These are phyloP conservation scores for Crotophaga sulcirostris DNA, from an alignment of 2,113 vertebrate genomes.

Conservation along the genomic window DNA sequence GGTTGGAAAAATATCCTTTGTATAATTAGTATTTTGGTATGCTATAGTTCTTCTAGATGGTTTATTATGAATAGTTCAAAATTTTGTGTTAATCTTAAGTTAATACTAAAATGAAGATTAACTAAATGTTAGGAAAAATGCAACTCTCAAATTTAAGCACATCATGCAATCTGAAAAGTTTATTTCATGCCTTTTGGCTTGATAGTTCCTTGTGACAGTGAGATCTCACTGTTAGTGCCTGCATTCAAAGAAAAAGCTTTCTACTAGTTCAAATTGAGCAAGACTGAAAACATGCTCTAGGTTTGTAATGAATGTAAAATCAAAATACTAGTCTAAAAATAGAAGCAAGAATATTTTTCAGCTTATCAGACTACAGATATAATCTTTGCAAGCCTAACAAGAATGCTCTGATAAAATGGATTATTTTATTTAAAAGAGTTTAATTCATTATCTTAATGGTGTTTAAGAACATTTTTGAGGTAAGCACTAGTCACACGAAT, in stretches of 20 bases:
- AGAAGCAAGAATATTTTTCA: neutral
- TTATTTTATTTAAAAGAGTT: neutral
- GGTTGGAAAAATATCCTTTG: neutral
- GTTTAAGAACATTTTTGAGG: neutral
- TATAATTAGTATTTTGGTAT: neutral
- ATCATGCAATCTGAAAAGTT: neutral
- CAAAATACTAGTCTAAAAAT: neutral
- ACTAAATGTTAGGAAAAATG: neutral
- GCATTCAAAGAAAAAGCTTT: neutral
- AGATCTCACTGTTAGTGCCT: neutral
- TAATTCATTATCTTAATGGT: neutral
- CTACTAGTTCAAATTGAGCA: neutral
- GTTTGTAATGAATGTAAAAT: neutral
- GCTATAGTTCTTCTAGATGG: neutral
- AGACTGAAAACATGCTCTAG: neutral
- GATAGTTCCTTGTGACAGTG: neutral
- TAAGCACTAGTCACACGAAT: neutral
- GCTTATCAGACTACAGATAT: neutral
- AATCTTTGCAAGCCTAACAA: neutral
- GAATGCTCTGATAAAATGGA: neutral
- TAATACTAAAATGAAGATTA: neutral
- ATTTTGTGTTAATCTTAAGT: neutral
- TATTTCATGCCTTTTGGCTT: neutral
- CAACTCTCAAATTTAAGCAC: neutral
- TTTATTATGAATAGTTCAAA: neutral